A percentile compares a stretch with the other conserved stretches of the same genome.
These are phyloP conservation scores for Scopus umbretta DNA, from an alignment of 2,113 vertebrate genomes.

Conservation along the genomic window DNA sequence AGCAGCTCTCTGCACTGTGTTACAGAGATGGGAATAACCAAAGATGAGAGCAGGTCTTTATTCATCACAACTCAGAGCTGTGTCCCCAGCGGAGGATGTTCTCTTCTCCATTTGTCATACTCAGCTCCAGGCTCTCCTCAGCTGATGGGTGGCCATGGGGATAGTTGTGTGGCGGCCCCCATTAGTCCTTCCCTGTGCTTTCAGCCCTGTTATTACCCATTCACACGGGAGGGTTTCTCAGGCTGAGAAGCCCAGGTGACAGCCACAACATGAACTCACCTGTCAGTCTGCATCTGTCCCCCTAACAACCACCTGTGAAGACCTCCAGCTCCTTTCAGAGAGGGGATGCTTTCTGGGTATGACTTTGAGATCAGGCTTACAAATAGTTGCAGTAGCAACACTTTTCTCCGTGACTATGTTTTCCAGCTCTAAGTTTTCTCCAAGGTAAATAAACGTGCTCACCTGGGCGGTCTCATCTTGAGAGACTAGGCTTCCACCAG, in stretches of 20 bases:
- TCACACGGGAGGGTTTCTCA: fast-evolving
- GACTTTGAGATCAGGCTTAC: background rate
- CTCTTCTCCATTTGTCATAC: background rate
- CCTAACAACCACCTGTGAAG: fast-evolving
- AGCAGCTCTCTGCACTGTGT: background rate
- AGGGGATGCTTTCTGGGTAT: background rate
- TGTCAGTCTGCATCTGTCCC: background rate
- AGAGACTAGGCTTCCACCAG: background rate
- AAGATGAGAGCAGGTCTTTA: background rate
- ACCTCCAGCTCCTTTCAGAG: background rate
- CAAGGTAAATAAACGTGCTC: background rate
- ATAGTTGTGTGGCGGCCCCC: background rate
- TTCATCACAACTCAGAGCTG: fast-evolving
- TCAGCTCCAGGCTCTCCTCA: background rate
- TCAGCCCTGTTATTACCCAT: background rate
- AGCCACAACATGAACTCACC: fast-evolving
- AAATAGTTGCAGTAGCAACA: background rate
- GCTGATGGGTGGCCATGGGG: fast-evolving
- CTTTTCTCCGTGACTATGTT: background rate
- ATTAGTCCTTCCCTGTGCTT: fast-evolving
- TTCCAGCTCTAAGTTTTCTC: background rate
- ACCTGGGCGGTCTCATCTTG: background rate
- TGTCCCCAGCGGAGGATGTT: background rate
- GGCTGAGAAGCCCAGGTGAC: background rate
- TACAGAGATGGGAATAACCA: background rate